Evolutionary conservation across 2,797 vertebrate species (phyloP).

Genomic region (Hippocampus kuda): DNA sequence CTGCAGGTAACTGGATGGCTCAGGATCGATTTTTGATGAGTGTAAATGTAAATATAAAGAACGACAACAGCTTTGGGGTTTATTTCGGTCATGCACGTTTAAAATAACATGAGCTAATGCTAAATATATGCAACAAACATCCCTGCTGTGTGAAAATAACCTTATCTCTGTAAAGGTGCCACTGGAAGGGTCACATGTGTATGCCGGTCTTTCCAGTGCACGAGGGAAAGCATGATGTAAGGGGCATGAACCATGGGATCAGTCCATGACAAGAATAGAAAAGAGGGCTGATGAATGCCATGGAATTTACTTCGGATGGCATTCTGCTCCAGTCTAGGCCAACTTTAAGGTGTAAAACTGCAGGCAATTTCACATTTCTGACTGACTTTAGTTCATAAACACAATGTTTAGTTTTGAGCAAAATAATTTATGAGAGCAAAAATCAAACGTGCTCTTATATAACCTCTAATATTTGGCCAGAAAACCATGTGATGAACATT

Average conservation of each 20-base stretch:
- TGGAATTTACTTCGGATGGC: neutral
- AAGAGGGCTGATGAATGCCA: constrained; percentile 17
- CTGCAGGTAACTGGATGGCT: too few relatives aligned
- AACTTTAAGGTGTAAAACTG: neutral
- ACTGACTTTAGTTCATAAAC: neutral
- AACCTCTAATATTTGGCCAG: neutral
- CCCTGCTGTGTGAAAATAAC: constrained; percentile 39
- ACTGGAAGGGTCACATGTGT: constrained; percentile 45
- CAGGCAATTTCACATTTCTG: neutral
- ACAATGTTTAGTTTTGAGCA: neutral
- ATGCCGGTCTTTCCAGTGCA: constrained; percentile 36
- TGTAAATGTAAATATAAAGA: neutral
- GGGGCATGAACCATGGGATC: constrained; percentile 28
- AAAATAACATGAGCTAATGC: constrained; percentile 46
- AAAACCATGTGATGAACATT: neutral
- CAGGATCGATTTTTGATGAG: too few relatives aligned
- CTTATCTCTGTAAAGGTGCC: constrained; percentile 52
- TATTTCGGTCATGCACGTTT: constrained; percentile 17
- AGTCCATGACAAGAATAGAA: constrained; percentile 33
- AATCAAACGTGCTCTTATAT: neutral
- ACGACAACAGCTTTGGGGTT: neutral
- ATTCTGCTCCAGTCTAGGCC: neutral
- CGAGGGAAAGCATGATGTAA: constrained; percentile 40
- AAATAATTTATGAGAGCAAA: neutral
- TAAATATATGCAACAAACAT: constrained; percentile 52